Evolutionary conservation across 2,888 invertebrate genomes (phyloP).

Genomic region (Galerucella calmariensis): DNA sequence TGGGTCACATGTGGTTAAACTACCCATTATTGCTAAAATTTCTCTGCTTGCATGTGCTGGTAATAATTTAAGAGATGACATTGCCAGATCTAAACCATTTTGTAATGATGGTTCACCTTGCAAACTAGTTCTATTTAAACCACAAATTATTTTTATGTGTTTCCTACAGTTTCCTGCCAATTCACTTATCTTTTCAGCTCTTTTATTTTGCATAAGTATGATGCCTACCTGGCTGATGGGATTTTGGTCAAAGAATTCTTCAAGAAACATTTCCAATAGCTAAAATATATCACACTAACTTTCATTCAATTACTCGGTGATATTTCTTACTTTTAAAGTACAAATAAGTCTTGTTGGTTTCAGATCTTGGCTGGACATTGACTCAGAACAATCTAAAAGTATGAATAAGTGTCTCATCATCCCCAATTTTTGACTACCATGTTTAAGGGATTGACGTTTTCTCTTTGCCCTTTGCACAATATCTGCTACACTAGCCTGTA

Average conservation of each 20-base stretch:
- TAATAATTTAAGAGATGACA: slow-evolving; percentile 84
- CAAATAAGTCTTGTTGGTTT: slow-evolving; percentile 92
- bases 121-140: slow-evolving; percentile 74
- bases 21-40: slow-evolving; percentile 90
- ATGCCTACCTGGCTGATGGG: slow-evolving; percentile 97
- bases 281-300: slow-evolving; percentile 57
- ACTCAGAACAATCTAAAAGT: slow-evolving; percentile 91
- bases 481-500: slow-evolving; percentile 91
- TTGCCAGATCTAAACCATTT: slow-evolving; percentile 91
- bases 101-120: slow-evolving; percentile 96
- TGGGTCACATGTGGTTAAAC: slow-evolving; percentile 97
- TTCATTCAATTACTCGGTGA: slow-evolving; percentile 1
- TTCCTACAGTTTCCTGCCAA: slow-evolving; percentile 87
- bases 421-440: slow-evolving; percentile 86
- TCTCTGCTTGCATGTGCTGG: slow-evolving; percentile 97
- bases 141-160: slow-evolving; percentile 78
- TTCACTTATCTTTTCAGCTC: slow-evolving; percentile 92
- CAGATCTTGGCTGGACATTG: slow-evolving; percentile 94
- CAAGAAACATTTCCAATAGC: slow-evolving; percentile 92
- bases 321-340: slow-evolving; percentile 78
- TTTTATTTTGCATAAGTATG: slow-evolving; percentile 89
- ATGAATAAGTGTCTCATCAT: slow-evolving; percentile 98
- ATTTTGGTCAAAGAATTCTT: slow-evolving; percentile 98
- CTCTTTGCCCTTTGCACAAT: slow-evolving; percentile 91
- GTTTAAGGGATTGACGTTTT: slow-evolving; percentile 77